Evolutionary conservation across 1,140 invertebrate genomes (phyloP).

Genomic region (Aphis gossypii): DNA sequence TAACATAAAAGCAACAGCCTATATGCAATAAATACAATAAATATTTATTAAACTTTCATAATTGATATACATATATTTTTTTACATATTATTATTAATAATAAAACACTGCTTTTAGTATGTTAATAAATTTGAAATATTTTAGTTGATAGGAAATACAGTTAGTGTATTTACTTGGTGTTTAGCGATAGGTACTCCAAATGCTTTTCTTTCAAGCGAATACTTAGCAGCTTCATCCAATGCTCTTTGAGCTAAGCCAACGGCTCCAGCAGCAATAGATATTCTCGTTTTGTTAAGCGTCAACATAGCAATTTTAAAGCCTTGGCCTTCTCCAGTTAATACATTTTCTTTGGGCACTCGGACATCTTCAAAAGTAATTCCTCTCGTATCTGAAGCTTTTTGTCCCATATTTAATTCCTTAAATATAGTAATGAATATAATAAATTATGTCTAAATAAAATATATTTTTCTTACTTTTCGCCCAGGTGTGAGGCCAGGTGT

Average conservation of each 20-base stretch:
- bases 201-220: conserved; percentile 90
- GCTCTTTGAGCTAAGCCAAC: conserved; percentile 88
- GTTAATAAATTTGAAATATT: background rate
- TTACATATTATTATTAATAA: background rate
- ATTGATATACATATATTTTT: background rate
- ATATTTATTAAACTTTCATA: background rate
- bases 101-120: background rate
- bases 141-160: too few species aligned
- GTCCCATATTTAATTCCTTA: conserved; percentile 94
- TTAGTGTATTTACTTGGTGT: conserved; percentile 68
- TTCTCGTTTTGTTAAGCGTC: conserved; percentile 92
- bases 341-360: conserved; percentile 92
- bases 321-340: conserved; percentile 83
- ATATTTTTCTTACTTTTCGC: conserved; percentile 74
- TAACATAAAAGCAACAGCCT: conserved; percentile 93
- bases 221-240: conserved; percentile 92
- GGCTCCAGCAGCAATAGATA: conserved; percentile 88
- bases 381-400: conserved; percentile 93
- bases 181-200: conserved; percentile 88
- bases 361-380: conserved; percentile 98
- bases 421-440: conserved; percentile 59
- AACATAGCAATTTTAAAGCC: conserved; percentile 98
- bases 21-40: conserved; percentile 65
- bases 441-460: conserved; percentile 62
- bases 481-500: conserved; percentile 85